These are phyloP conservation scores for Chelmon rostratus DNA, from an alignment of 2,797 vertebrate genomes.

Conservation along the genomic window DNA sequence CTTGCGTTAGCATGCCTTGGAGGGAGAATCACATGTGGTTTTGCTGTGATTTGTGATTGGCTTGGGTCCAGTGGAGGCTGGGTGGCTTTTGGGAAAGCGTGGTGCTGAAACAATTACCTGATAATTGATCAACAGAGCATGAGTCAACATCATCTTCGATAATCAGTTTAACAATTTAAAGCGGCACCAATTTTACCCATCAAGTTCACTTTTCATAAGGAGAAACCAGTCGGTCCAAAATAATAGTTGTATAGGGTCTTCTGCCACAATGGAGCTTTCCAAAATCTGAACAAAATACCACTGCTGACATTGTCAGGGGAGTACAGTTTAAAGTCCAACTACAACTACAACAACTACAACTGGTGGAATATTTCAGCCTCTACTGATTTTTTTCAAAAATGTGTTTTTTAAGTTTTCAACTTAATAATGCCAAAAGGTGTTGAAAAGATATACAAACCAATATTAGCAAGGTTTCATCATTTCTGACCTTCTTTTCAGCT, in stretches of 20 bases:
- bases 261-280: background rate
- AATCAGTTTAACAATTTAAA: background rate
- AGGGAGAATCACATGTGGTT: constrained; percentile 3
- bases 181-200: background rate
- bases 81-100: background rate
- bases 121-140: background rate
- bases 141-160: background rate
- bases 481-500: background rate
- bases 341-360: no score
- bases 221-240: background rate
- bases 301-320: background rate
- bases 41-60: constrained; percentile 37
- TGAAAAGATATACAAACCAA: background rate
- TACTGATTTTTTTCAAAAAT: background rate
- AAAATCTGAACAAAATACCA: background rate
- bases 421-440: background rate
- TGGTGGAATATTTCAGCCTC: background rate
- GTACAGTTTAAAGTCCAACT: no score
- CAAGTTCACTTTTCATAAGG: background rate
- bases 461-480: background rate
- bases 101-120: background rate
- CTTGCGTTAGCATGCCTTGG: constrained; percentile 45
- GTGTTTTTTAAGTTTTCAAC: background rate
- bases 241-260: background rate
- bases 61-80: background rate